Percentiles rank a stretch among this genome's conserved stretches.
These are phyloP conservation scores for Anthoptus insignis DNA, from an alignment of 2,888 invertebrate genomes.

Conservation along the genomic window DNA sequence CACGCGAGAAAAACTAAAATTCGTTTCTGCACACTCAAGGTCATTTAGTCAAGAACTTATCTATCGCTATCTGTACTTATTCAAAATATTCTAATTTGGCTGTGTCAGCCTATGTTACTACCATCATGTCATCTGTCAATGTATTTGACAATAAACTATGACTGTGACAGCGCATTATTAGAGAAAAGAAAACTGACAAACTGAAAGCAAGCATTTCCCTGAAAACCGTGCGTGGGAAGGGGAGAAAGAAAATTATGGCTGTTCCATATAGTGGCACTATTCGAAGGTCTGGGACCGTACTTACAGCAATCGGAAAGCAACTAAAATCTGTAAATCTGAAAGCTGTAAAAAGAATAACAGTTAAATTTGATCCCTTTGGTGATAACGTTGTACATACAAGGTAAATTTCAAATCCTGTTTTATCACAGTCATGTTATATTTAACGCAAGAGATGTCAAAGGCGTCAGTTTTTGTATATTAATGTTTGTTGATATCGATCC, in stretches of 20 bases:
- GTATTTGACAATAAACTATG: too few relatives aligned
- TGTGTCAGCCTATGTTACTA: too few relatives aligned
- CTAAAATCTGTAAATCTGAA: slow-evolving; percentile 91
- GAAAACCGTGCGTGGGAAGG: slow-evolving; percentile 17
- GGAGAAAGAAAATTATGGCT: slow-evolving; percentile 87
- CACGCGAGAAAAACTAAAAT: too few relatives aligned
- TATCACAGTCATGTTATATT: slow-evolving; percentile 1
- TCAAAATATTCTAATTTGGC: too few relatives aligned
- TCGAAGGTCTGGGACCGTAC: slow-evolving; percentile 88
- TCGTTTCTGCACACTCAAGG: too few relatives aligned
- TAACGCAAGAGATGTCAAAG: neutral
- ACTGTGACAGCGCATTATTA: too few relatives aligned
- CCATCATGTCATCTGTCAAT: too few relatives aligned
- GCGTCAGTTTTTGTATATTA: too few relatives aligned
- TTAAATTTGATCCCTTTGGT: slow-evolving; percentile 95
- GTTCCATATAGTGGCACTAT: slow-evolving; percentile 90
- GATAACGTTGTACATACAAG: slow-evolving; percentile 89
- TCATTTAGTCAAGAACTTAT: too few relatives aligned
- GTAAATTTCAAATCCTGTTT: slow-evolving; percentile 64
- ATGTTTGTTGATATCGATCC: too few relatives aligned
- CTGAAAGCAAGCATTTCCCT: slow-evolving; percentile 10
- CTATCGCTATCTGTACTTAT: too few relatives aligned
- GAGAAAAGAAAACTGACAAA: neutral
- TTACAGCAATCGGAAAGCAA: slow-evolving; percentile 92
- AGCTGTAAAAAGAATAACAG: slow-evolving; percentile 91